A percentile compares a stretch with the other conserved stretches of the same genome.
Conservation (phyloP, 2,797 vertebrate species). For the Sternarchorhynchus goeldii region DNA sequence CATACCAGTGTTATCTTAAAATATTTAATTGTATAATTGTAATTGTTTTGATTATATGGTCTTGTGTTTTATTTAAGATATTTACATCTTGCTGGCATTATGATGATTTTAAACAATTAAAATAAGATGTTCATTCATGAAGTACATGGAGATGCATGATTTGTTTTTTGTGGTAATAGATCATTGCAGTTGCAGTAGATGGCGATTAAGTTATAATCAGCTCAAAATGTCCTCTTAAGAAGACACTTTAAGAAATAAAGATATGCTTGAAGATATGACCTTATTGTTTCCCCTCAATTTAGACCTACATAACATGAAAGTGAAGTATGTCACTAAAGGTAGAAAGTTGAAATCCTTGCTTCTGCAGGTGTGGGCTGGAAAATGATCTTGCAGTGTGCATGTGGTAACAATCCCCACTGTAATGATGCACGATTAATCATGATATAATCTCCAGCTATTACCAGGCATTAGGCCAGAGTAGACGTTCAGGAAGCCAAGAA, state of each 20-base stretch:
- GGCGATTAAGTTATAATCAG: no score
- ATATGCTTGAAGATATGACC: neutral
- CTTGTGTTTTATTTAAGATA: no score
- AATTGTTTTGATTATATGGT: no score
- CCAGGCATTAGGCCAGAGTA: conserved; percentile 47
- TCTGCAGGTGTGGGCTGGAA: conserved; percentile 32
- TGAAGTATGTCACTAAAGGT: conserved; percentile 10
- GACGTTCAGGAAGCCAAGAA: conserved; percentile 43
- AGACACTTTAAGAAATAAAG: neutral
- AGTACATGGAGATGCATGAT: no score
- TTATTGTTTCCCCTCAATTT: neutral
- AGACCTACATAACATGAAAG: neutral
- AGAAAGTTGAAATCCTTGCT: conserved; percentile 26
- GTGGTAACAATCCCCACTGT: conserved; percentile 67
- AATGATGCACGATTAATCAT: conserved; percentile 68
- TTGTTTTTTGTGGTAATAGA: no score
- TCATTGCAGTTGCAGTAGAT: no score
- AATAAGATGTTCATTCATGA: no score
- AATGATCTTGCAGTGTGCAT: conserved; percentile 58
- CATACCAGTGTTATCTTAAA: no score
- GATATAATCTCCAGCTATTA: conserved; percentile 59
- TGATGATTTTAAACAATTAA: no score
- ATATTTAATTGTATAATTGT: no score
- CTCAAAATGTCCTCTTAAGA: neutral
- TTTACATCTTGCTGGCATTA: no score